These are phyloP conservation scores for Unio pictorum DNA, from an alignment of 2,888 invertebrate species.

Conservation along the genomic window DNA sequence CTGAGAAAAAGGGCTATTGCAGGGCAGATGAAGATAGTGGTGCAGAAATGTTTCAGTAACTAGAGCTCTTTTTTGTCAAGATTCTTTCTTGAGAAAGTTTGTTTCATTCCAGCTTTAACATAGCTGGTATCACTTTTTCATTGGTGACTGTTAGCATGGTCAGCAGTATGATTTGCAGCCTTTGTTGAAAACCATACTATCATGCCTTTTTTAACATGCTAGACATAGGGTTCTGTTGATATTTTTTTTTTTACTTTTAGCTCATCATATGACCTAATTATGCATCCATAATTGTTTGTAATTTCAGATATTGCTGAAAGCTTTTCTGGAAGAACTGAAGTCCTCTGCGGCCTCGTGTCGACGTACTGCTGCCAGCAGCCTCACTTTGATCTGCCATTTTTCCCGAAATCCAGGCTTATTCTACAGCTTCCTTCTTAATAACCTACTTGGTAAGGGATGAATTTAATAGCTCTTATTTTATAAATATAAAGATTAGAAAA, in stretches of 20 bases:
- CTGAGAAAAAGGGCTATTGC: too few relatives aligned
- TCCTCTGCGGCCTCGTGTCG: slow-evolving; percentile 82
- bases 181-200: background rate
- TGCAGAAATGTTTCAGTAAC: too few relatives aligned
- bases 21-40: too few relatives aligned
- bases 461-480: too few relatives aligned
- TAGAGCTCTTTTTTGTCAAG: too few relatives aligned
- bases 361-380: slow-evolving; percentile 85
- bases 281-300: background rate
- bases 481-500: background rate
- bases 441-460: slow-evolving; percentile 74
- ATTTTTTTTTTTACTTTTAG: too few relatives aligned
- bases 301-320: slow-evolving; percentile 78
- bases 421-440: slow-evolving; percentile 79
- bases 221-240: too few relatives aligned
- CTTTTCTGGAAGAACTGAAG: slow-evolving; percentile 79
- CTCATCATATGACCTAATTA: background rate
- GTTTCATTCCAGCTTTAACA: too few relatives aligned
- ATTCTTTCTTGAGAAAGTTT: too few relatives aligned
- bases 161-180: background rate
- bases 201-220: background rate
- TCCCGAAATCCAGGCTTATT: slow-evolving; percentile 82
- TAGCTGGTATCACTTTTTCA: too few relatives aligned
- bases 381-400: slow-evolving; percentile 85
- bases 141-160: too few relatives aligned